Evolutionary conservation across 2,797 vertebrate species (phyloP).

Genomic region (Microctenopoma stevenorrisi): DNA sequence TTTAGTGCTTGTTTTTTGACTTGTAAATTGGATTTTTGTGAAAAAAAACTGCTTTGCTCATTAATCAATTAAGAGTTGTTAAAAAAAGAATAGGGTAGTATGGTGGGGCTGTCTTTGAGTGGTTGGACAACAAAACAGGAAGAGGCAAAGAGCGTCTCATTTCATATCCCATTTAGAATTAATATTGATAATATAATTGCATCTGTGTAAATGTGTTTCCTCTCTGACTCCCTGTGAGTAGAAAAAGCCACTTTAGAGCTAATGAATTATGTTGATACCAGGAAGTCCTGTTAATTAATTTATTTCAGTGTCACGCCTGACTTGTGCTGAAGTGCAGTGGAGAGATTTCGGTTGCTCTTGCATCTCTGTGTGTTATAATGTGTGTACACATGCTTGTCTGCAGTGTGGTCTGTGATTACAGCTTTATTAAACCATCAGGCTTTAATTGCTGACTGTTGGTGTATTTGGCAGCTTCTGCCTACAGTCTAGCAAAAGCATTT

Average conservation of each 20-base stretch:
- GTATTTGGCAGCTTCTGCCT: conserved; percentile 38
- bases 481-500: conserved; percentile 63
- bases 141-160: too few species aligned
- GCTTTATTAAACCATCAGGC: conserved; percentile 51
- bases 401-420: conserved; percentile 47
- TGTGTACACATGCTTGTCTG: conserved; percentile 63
- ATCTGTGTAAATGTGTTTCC: too few species aligned
- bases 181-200: too few species aligned
- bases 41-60: too few species aligned
- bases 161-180: too few species aligned
- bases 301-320: neutral
- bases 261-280: neutral
- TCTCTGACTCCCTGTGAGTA: neutral
- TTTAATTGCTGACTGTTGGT: conserved; percentile 36
- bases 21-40: too few species aligned
- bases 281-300: neutral
- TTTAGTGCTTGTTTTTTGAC: too few species aligned
- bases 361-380: conserved; percentile 48
- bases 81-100: too few species aligned
- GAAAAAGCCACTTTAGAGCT: neutral
- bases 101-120: too few species aligned
- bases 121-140: too few species aligned
- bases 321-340: conserved; percentile 1
- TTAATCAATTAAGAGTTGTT: too few species aligned
- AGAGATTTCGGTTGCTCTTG: conserved; percentile 8